Percentiles rank a stretch among this genome's conserved stretches.
Conservation (phyloP, 2,797 vertebrate genomes). For the Muscicapa comitata region DNA sequence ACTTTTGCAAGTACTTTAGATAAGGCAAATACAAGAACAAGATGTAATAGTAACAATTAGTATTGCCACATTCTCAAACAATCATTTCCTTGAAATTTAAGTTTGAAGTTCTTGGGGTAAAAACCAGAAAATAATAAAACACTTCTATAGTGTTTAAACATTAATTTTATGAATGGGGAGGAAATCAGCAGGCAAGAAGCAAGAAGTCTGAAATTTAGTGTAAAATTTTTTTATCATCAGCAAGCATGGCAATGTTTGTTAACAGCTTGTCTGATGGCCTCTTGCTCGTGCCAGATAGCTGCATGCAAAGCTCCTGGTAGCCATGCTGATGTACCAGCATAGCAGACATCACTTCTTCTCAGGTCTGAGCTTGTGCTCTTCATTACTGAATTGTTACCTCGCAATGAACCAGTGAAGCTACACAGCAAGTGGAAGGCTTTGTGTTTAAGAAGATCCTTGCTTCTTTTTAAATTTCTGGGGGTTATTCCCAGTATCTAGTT, state of each 20-base stretch:
- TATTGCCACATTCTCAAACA: neutral
- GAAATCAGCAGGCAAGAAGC: neutral
- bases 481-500: neutral
- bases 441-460: neutral
- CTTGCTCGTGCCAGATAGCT: neutral
- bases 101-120: constrained; percentile 25
- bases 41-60: constrained; percentile 35
- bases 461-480: neutral
- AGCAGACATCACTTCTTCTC: neutral
- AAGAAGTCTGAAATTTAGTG: neutral
- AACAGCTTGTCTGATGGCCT: neutral
- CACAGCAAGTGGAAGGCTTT: fast-evolving
- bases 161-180: neutral
- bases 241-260: neutral
- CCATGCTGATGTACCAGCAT: fast-evolving
- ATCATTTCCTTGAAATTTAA: constrained; percentile 26
- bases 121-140: neutral
- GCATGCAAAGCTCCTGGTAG: neutral
- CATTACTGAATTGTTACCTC: neutral
- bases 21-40: constrained; percentile 35
- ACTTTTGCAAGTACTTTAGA: constrained; percentile 38
- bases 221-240: neutral
- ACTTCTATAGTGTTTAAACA: constrained; percentile 8
- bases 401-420: neutral
- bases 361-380: neutral